Base-by-base conservation (phyloP, 2,888 invertebrate genomes). In the Hemistola chrysoprasaria region DNA sequence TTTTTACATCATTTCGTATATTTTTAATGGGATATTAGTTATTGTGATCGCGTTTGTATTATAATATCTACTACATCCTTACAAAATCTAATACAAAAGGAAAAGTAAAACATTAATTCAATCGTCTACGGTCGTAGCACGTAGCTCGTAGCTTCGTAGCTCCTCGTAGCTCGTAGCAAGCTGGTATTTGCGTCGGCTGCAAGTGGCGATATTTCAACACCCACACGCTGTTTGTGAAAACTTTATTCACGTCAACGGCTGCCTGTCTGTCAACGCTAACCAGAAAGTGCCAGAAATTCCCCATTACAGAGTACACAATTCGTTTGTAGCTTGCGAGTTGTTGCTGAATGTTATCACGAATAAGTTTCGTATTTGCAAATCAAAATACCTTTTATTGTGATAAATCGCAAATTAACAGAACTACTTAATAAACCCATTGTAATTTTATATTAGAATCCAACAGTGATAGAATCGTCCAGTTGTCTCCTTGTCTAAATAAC, bases 141-240 rank as follows among this genome's bases (percentile, higher is more conserved):
- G 33, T 36, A 36, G 28, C 28, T 36, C 22, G 35, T 32, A 35
- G 38, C 20, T 30, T 32, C 31, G 23, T 23, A 23, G 11, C 8
- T 28, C 51, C 65, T 66, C 62, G 61, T 63, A 59, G 62, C 65
- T 65, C 65, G 40, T 38, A 56, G 65, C 64, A 52, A 56, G 56
- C 67, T 62, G 59, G 62, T 62, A 62, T 62, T 65, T 65, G 65
- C 66, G 64, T 63, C 65, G 79, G 64, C 82, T 80, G 82, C 75
- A 78, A 82, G 78, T 77, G 79, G 82, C 72, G 72, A 82, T 78
- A 81, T 72, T 67, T 67, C 69, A 70, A 58, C 57, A 54, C 64
- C 61, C 67, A 62, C 62, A 56, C 62, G 62, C 62, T 70, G 73
- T 73, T 74, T 72, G 74, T 71, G 75, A 77, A 78, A 80, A 80